phyloP scores from a whole-genome alignment of 1,140 invertebrate species.

The Drosophila persimilis region DNA sequence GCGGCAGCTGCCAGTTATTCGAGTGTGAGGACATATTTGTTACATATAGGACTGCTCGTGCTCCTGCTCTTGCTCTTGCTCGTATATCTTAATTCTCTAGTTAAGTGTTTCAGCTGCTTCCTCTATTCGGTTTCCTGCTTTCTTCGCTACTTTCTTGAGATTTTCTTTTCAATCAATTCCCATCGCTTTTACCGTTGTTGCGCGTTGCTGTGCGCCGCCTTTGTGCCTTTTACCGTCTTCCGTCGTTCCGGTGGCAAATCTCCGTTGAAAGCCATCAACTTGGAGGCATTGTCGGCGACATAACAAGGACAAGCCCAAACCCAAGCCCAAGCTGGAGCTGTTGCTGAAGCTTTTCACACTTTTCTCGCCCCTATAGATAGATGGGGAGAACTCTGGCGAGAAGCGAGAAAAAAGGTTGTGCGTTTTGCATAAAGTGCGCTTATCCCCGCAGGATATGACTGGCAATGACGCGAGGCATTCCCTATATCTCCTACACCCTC shows the following conservation, averaged over 20 bases:
- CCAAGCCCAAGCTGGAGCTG: conserved; percentile 25
- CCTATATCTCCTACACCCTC: conserved; percentile 15
- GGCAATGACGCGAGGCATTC: conserved; percentile 66
- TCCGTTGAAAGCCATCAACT: conserved; percentile 74
- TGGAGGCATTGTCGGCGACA: conserved; percentile 73
- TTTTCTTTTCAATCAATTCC: conserved; percentile 74
- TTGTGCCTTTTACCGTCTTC: conserved; percentile 63
- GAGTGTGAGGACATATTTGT: no score
- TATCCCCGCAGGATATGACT: conserved; percentile 78
- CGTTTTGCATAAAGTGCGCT: conserved; percentile 79
- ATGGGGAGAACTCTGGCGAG: conserved; percentile 12
- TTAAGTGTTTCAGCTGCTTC: conserved; percentile 34
- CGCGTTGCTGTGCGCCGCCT: conserved; percentile 25
- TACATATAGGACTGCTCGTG: conserved; percentile 17
- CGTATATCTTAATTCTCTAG: conserved; percentile 69
- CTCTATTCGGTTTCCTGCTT: conserved; percentile 33
- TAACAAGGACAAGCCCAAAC: conserved; percentile 62
- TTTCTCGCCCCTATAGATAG: conserved; percentile 38
- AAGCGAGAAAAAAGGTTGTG: conserved; percentile 66
- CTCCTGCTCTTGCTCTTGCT: conserved; percentile 45
- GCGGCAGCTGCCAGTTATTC: neutral
- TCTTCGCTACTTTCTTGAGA: conserved; percentile 20
- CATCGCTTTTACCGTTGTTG: conserved; percentile 69
- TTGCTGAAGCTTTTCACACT: conserved; percentile 69
- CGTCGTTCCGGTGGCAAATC: conserved; percentile 53